Evolutionary conservation across 2,888 invertebrate species (phyloP).

Genomic region (Heliothis peltigera): DNA sequence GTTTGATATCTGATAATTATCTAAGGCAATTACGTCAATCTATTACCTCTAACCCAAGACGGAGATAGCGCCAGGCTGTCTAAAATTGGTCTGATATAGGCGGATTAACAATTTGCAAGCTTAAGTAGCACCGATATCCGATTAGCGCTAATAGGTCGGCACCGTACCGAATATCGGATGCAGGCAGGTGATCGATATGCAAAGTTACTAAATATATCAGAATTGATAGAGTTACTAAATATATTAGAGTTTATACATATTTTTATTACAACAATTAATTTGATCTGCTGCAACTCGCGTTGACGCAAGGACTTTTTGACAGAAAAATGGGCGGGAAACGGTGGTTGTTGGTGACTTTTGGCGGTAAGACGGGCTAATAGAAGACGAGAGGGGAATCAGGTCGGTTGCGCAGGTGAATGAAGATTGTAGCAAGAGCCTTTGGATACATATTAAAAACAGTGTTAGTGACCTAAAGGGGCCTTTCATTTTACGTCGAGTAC

Average conservation of each 20-base stretch:
- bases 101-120: conserved; percentile 52
- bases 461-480: too few relatives aligned
- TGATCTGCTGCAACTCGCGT: too few relatives aligned
- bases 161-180: conserved; percentile 30
- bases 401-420: too few relatives aligned
- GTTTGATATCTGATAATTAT: conserved; percentile 24
- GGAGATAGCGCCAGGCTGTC: conserved; percentile 34
- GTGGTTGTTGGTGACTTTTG: too few relatives aligned
- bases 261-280: too few relatives aligned
- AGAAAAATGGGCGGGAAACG: too few relatives aligned
- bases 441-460: too few relatives aligned
- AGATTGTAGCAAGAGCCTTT: too few relatives aligned
- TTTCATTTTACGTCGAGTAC: too few relatives aligned
- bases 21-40: conserved; percentile 29
- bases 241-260: not conserved
- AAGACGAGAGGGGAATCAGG: too few relatives aligned
- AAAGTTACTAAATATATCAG: conserved; percentile 1
- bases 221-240: not conserved
- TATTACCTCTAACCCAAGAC: conserved; percentile 24
- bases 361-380: too few relatives aligned
- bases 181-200: conserved; percentile 25
- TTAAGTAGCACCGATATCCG: conserved; percentile 42
- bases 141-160: conserved; percentile 45
- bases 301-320: too few relatives aligned
- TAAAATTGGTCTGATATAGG: conserved; percentile 42